Percentiles rank a stretch among this genome's conserved stretches.
These are phyloP conservation scores for Hapalemur alaotrensis DNA, from an alignment of 2,797 vertebrate genomes.

Conservation along the genomic window DNA sequence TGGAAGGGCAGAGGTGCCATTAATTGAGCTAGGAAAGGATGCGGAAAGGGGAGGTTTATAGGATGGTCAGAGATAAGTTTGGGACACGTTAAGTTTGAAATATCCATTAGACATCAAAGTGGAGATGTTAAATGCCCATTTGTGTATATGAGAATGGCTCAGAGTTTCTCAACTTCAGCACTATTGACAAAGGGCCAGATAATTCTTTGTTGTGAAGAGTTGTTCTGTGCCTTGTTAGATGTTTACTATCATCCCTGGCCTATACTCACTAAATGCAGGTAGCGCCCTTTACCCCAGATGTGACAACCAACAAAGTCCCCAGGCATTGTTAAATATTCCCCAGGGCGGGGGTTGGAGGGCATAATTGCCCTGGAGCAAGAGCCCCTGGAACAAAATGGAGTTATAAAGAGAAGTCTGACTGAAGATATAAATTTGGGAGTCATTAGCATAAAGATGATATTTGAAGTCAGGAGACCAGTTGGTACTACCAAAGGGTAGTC, in stretches of 20 bases:
- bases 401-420: not conserved
- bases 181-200: not conserved
- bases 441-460: not conserved
- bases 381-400: not conserved
- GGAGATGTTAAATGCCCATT: not conserved
- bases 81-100: not conserved
- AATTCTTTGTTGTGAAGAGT: not conserved
- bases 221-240: not conserved
- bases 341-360: not conserved
- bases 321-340: not conserved
- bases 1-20: not conserved
- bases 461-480: not conserved
- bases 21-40: not conserved
- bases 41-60: not conserved
- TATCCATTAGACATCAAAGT: not conserved
- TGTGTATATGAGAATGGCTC: not conserved
- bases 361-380: not conserved
- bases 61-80: not conserved
- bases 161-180: not conserved
- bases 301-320: not conserved
- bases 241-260: not conserved
- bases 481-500: not conserved
- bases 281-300: fast-evolving
- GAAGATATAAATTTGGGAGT: not conserved
- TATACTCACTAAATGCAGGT: not conserved